Conservation (phyloP, 1,140 invertebrate genomes). For the Oncopodura yosiiana region DNA sequence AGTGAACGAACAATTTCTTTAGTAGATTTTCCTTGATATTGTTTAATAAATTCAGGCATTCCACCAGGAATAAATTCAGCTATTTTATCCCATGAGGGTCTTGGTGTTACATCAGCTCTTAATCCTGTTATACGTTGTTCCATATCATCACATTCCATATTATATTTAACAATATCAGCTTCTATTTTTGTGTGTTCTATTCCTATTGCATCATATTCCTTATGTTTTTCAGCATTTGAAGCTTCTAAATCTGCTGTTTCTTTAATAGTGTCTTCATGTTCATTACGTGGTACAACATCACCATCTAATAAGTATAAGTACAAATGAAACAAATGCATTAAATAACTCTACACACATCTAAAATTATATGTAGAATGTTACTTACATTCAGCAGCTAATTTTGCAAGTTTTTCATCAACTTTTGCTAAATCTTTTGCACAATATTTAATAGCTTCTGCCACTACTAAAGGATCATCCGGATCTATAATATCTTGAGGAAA, state of each 20-base stretch:
- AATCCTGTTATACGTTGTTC: conserved; percentile 1
- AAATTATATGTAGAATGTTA: too few relatives aligned
- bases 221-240: not conserved
- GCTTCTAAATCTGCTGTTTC: conserved; percentile 1
- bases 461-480: not conserved
- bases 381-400: too few relatives aligned
- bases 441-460: not conserved
- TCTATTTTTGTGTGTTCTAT: not conserved
- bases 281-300: conserved; percentile 18
- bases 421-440: conserved; percentile 1
- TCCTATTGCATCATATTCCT: not conserved
- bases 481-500: not conserved
- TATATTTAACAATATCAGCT: conserved; percentile 9
- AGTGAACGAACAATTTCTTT: conserved; percentile 13
- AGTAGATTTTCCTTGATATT: conserved; percentile 5
- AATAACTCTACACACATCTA: too few relatives aligned
- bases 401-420: too few relatives aligned
- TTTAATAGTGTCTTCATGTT: conserved; percentile 11
- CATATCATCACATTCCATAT: conserved; percentile 6
- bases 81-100: conserved; percentile 22
- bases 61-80: conserved; percentile 10
- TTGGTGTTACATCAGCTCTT: conserved; percentile 15
- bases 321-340: too few relatives aligned
- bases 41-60: not conserved
- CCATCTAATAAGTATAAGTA: too few relatives aligned